Conservation (phyloP, 1,140 invertebrate genomes). For the Grapholita molesta region DNA sequence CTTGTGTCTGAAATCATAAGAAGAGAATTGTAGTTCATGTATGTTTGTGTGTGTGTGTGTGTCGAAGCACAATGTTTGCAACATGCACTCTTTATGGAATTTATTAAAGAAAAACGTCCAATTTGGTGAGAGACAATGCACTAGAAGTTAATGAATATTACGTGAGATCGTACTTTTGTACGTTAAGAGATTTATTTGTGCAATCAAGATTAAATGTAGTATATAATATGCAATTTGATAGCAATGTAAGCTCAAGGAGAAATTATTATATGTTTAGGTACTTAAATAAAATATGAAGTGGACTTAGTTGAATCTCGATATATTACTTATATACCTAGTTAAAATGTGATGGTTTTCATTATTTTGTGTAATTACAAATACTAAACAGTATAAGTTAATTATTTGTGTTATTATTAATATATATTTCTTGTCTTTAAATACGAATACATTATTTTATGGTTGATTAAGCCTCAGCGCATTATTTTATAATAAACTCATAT, state of each 20-base stretch:
- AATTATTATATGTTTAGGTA: background rate
- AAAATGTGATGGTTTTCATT: background rate
- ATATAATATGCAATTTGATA: background rate
- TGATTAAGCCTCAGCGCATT: no score
- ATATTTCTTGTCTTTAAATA: no score
- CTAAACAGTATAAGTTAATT: no score
- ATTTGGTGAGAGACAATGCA: background rate
- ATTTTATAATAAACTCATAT: background rate
- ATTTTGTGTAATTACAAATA: background rate
- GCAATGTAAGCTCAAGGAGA: background rate
- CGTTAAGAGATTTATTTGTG: background rate
- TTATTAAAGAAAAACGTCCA: background rate
- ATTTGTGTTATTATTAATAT: no score
- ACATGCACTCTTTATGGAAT: background rate
- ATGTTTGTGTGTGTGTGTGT: background rate
- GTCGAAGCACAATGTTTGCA: background rate
- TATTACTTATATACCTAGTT: background rate
- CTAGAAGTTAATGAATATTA: background rate
- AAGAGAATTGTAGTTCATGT: no score
- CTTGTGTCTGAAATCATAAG: no score
- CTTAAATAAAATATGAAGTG: background rate
- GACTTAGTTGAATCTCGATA: background rate
- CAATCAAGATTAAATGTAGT: background rate
- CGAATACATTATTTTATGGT: no score
- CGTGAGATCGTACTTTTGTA: background rate